phyloP scores from a whole-genome alignment of 2,888 invertebrate species.

The Maniola hyperantus region DNA sequence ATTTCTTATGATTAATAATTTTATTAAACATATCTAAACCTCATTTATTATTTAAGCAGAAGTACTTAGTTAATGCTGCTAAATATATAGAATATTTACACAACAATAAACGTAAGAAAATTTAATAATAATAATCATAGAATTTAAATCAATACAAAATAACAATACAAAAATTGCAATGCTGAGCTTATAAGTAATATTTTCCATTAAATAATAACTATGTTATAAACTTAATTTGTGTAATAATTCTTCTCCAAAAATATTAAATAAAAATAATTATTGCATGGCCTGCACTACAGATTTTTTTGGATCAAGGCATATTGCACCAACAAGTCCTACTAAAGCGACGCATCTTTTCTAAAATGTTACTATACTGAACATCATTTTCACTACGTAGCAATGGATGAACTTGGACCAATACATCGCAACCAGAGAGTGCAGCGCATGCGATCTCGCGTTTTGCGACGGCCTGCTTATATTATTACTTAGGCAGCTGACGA shows the following conservation, averaged over 20 bases:
- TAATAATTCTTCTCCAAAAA: constrained; percentile 21
- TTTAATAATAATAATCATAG: constrained; percentile 52
- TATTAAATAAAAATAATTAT: constrained; percentile 36
- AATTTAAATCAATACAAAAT: constrained; percentile 60
- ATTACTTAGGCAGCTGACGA: too few species aligned
- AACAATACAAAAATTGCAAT: constrained; percentile 54
- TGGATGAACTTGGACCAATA: too few species aligned
- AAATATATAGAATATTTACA: constrained; percentile 75
- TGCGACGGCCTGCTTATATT: too few species aligned
- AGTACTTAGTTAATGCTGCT: constrained; percentile 58
- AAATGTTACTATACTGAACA: not conserved
- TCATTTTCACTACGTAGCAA: not conserved
- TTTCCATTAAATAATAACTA: constrained; percentile 45
- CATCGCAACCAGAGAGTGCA: too few species aligned
- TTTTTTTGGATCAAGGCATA: constrained; percentile 26
- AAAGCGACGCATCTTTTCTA: too few species aligned
- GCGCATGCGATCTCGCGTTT: too few species aligned
- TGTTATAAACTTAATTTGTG: constrained; percentile 40
- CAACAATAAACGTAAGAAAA: constrained; percentile 68
- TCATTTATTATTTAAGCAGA: constrained; percentile 51
- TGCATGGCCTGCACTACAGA: constrained; percentile 42
- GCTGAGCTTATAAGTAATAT: constrained; percentile 40
- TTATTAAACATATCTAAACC: constrained; percentile 55
- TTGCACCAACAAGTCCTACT: not conserved
- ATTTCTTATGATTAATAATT: constrained; percentile 61